Conservation (phyloP, 1,140 invertebrate genomes). For the Pseudomyrmex concolor region DNA sequence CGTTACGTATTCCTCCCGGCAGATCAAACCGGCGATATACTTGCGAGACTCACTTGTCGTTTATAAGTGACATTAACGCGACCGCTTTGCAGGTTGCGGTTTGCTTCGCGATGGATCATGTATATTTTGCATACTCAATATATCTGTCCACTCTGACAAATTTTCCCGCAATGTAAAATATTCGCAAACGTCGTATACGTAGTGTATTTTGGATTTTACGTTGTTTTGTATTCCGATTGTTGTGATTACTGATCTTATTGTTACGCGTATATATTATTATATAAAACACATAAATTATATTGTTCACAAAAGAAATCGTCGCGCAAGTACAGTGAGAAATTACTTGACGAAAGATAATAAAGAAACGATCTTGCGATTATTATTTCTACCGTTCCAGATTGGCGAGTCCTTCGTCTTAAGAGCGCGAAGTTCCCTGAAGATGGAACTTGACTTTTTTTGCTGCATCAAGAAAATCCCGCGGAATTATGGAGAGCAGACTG, state of each 20-base stretch:
- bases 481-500: conserved; percentile 54
- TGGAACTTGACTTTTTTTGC: conserved; percentile 29
- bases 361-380: not conserved
- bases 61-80: conserved; percentile 36
- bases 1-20: conserved; percentile 35
- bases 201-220: too few species aligned
- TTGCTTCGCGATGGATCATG: too few species aligned
- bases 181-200: not conserved
- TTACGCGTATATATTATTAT: not conserved
- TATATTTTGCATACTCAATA: not conserved
- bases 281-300: not conserved
- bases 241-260: not conserved
- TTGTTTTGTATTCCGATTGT: not conserved
- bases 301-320: not conserved
- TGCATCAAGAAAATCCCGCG: conserved; percentile 13
- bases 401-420: not conserved
- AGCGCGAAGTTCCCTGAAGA: not conserved
- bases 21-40: not conserved
- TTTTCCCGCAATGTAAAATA: not conserved
- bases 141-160: not conserved
- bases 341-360: too few species aligned
- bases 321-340: not conserved
- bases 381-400: not conserved
- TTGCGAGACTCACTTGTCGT: conserved; percentile 16
- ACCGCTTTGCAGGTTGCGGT: too few species aligned